Conservation (phyloP, 2,113 vertebrate species). For the Chamaea fasciata region DNA sequence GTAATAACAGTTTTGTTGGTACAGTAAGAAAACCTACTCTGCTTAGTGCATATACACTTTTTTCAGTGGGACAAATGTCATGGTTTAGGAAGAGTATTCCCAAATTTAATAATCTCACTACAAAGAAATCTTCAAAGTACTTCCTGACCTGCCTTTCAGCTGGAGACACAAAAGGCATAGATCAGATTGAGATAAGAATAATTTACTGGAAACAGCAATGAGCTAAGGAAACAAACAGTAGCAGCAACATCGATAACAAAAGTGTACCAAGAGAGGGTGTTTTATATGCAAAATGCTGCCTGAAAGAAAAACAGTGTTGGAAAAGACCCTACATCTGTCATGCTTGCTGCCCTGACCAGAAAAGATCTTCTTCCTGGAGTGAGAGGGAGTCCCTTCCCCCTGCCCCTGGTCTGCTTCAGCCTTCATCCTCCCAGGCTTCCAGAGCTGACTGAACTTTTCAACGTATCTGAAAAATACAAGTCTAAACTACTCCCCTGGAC, state of each 20-base stretch:
- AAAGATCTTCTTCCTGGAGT: background rate
- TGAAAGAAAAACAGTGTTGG: background rate
- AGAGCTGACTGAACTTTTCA: background rate
- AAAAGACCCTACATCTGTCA: background rate
- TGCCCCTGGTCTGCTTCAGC: background rate
- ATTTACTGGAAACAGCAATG: background rate
- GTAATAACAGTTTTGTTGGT: background rate
- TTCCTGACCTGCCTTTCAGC: rapidly evolving
- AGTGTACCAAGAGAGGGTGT: background rate
- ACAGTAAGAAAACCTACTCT: background rate
- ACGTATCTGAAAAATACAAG: background rate
- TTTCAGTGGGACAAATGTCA: background rate
- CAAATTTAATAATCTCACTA: background rate
- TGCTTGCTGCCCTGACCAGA: rapidly evolving
- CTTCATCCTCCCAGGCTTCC: background rate
- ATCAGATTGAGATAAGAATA: background rate
- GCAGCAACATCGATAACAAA: background rate
- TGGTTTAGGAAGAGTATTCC: background rate
- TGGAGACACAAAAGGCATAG: background rate
- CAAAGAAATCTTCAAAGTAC: background rate
- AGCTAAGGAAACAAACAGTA: background rate
- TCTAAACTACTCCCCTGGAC: background rate
- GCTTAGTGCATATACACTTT: background rate
- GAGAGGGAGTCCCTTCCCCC: background rate
- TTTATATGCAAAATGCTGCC: background rate